phyloP scores from a whole-genome alignment of 2,113 vertebrate genomes.

The Cavia porcellus region DNA sequence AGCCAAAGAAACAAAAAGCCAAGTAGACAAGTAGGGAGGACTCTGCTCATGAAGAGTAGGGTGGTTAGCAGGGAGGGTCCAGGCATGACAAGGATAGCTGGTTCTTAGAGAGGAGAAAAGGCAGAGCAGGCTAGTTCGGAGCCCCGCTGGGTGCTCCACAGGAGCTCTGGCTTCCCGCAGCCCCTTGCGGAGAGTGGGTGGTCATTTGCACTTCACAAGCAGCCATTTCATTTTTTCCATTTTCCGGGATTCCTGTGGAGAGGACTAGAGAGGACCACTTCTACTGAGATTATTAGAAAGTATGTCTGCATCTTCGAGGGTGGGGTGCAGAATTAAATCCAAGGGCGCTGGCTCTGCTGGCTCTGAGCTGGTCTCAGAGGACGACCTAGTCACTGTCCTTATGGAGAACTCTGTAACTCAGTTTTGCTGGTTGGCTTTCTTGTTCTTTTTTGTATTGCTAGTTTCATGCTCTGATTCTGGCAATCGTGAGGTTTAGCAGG shows the following conservation, averaged over 20 bases:
- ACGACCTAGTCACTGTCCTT: not conserved
- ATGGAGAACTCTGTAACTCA: not conserved
- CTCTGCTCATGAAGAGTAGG: not conserved
- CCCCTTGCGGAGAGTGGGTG: conserved; percentile 10
- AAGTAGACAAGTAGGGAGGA: not conserved
- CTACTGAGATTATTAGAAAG: not conserved
- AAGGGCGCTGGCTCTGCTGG: not conserved
- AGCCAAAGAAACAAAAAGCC: not conserved
- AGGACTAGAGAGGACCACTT: not conserved
- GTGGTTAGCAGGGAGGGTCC: not conserved
- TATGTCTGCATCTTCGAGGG: not conserved
- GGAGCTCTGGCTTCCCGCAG: conserved; percentile 47
- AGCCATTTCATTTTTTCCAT: conserved; percentile 39
- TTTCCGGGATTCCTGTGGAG: conserved; percentile 45
- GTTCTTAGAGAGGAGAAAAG: not conserved
- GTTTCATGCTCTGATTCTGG: conserved; percentile 52
- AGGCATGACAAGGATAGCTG: not conserved
- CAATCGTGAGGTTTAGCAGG: not conserved
- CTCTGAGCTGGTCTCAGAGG: not conserved
- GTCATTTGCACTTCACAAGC: not conserved
- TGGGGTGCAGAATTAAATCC: not conserved
- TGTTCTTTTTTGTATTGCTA: not conserved
- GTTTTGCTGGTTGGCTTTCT: not conserved
- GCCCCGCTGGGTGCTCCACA: not conserved
- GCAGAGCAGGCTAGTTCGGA: not conserved